Percentiles rank a stretch among this genome's conserved stretches.
phyloP scores from a whole-genome alignment of 1,140 invertebrate species.

The Drosophila biarmipes region DNA sequence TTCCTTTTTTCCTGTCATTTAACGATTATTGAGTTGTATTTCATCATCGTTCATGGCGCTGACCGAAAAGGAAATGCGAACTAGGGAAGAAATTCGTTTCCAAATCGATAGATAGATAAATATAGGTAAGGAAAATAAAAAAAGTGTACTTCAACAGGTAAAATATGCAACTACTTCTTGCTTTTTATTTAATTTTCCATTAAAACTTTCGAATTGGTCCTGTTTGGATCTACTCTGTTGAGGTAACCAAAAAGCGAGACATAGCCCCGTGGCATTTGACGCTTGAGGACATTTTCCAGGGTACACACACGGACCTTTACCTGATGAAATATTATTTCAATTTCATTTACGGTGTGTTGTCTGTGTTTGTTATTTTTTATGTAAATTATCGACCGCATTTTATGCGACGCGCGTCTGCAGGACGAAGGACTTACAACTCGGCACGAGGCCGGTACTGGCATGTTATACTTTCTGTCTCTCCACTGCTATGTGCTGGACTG shows the following conservation, averaged over 20 bases:
- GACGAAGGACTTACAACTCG: constrained; percentile 29
- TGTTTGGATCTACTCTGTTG: neutral
- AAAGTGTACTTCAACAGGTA: too few relatives aligned
- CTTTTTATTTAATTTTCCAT: neutral
- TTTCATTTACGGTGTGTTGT: constrained; percentile 31
- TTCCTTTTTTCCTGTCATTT: constrained; percentile 8
- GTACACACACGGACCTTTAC: constrained; percentile 1
- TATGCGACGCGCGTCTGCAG: constrained; percentile 19
- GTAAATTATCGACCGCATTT: constrained; percentile 79
- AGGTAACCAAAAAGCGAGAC: neutral
- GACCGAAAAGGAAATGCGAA: neutral
- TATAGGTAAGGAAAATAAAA: neutral
- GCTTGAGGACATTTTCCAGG: neutral
- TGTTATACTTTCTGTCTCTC: constrained; percentile 10
- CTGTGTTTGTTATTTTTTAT: constrained; percentile 58
- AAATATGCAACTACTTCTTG: neutral
- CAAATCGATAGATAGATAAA: neutral
- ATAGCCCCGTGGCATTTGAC: neutral
- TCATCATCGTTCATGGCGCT: neutral
- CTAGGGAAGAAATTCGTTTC: neutral
- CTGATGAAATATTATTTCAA: constrained; percentile 51
- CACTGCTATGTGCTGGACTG: neutral
- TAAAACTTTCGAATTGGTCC: neutral
- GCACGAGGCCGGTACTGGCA: constrained; percentile 40
- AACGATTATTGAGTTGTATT: constrained; percentile 23